These are phyloP conservation scores for Noctuana brunneofusca DNA, from an alignment of 2,888 invertebrate genomes.

Conservation along the genomic window DNA sequence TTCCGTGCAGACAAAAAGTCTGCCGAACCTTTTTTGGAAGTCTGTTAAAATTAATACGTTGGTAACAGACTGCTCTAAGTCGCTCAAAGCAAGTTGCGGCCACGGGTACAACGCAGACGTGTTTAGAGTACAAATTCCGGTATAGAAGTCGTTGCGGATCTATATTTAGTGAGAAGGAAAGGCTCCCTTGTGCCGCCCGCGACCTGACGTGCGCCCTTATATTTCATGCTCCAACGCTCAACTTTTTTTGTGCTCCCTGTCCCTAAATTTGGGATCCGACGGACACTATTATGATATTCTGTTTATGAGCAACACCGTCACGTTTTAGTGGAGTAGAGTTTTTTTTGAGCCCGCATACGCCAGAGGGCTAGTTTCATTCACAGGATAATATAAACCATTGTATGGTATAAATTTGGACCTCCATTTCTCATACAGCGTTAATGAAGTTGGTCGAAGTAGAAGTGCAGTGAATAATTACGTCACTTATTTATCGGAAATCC, in stretches of 20 bases:
- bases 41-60: slow-evolving; percentile 39
- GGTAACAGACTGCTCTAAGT: slow-evolving; percentile 16
- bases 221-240: slow-evolving; percentile 28
- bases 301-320: slow-evolving; percentile 52
- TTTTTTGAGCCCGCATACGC: slow-evolving; percentile 72
- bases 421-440: background rate
- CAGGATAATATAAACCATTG: slow-evolving; percentile 33
- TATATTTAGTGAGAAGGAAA: slow-evolving; percentile 66
- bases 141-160: slow-evolving; percentile 54
- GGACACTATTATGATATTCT: slow-evolving; percentile 61
- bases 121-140: slow-evolving; percentile 66
- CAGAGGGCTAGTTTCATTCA: slow-evolving; percentile 49
- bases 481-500: background rate
- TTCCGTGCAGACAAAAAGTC: slow-evolving; percentile 23
- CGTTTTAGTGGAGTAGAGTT: slow-evolving; percentile 47
- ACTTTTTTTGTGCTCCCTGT: slow-evolving; percentile 35
- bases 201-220: slow-evolving; percentile 34
- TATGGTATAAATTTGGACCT: slow-evolving; percentile 34
- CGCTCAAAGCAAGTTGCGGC: slow-evolving; percentile 28
- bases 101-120: slow-evolving; percentile 49
- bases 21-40: slow-evolving; percentile 35
- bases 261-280: slow-evolving; percentile 50
- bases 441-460: background rate
- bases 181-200: slow-evolving; percentile 52
- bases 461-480: background rate